Base-by-base conservation (phyloP, 2,888 invertebrate species). In the Athalia cordata region DNA sequence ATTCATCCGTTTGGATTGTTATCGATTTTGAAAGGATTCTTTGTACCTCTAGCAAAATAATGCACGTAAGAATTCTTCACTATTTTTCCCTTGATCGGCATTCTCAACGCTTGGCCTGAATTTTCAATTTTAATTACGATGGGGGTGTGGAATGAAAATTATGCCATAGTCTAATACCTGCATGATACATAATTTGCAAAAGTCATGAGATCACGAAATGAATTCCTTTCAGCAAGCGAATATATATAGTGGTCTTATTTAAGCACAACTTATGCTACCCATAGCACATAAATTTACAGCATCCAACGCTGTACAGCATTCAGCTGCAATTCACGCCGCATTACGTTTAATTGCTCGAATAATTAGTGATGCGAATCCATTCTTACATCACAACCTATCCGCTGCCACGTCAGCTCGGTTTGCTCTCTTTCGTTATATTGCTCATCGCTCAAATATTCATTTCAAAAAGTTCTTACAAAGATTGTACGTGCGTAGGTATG, bases 331-430 rank as follows among this genome's bases (percentile, higher is more conserved):
- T 72, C 13, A 59, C n/a, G n/a, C 72, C n/a, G 77, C 80, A 81
- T 81, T 82, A 82, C 76, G 79, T 83, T 85, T 86, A 86, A 86
- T 86, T 84, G 82, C 82, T 74, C 75, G 80, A 79, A 78, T 78
- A 80, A 82, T 83, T 82, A 82, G 81, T 81, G 82, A 80, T 81
- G 80, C 79, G 79, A 82, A 82, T 82, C 80, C 83, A 82, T 83
- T 85, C 83, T 81, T 79, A 80, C 80, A 79, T 77, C 76, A 52
- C 79, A 81, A 82, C 82, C 83, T 50, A 9, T 79, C 77, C 78
- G 67, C 47, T 55, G 76, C 15, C 59, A 57, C 57, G 50, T 66
- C 62, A 61, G 77, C 55, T 29, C 29, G 29, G 29, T 29, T 29
- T 2, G 29, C 29, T 29, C 29, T 29, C 2, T 29, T 29, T 29